Conservation (phyloP, 2,888 invertebrate species). For the Leptinotarsa juncta region DNA sequence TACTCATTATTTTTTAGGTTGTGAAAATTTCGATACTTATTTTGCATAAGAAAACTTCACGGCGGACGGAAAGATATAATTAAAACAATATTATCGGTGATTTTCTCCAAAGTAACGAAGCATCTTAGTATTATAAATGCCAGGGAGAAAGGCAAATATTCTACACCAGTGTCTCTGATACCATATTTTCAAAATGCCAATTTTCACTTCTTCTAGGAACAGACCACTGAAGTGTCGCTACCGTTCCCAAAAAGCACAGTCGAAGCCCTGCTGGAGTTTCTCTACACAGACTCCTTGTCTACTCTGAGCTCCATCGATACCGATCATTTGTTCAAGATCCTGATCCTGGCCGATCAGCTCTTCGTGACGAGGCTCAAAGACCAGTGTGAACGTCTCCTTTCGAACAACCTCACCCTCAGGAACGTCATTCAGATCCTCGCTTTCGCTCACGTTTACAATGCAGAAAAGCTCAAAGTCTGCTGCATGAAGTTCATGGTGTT, state of each 20-base stretch:
- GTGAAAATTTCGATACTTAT: too few relatives aligned
- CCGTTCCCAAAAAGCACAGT: slow-evolving; percentile 74
- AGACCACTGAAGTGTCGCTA: slow-evolving; percentile 61
- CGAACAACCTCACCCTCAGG: slow-evolving; percentile 76
- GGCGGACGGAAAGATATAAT: too few relatives aligned
- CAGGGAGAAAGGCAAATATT: too few relatives aligned
- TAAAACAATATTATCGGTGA: too few relatives aligned
- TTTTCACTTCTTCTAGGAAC: slow-evolving; percentile 45
- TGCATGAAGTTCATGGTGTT: slow-evolving; percentile 83
- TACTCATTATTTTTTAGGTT: too few relatives aligned
- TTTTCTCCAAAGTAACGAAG: too few relatives aligned
- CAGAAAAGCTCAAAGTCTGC: slow-evolving; percentile 75
- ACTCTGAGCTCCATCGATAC: slow-evolving; percentile 72
- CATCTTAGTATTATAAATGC: too few relatives aligned
- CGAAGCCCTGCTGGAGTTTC: slow-evolving; percentile 77
- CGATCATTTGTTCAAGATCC: slow-evolving; percentile 78
- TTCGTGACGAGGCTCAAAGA: slow-evolving; percentile 78
- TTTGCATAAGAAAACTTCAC: too few relatives aligned
- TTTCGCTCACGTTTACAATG: slow-evolving; percentile 82
- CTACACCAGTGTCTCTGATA: too few relatives aligned
- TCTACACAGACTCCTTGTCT: slow-evolving; percentile 79
- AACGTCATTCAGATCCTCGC: slow-evolving; percentile 83
- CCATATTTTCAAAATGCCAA: neutral
- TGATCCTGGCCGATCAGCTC: slow-evolving; percentile 84
- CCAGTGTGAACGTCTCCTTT: slow-evolving; percentile 75